phyloP scores from a whole-genome alignment of 53 echinoderm and acorn worm species.

The Apostichopus leukothele region DNA sequence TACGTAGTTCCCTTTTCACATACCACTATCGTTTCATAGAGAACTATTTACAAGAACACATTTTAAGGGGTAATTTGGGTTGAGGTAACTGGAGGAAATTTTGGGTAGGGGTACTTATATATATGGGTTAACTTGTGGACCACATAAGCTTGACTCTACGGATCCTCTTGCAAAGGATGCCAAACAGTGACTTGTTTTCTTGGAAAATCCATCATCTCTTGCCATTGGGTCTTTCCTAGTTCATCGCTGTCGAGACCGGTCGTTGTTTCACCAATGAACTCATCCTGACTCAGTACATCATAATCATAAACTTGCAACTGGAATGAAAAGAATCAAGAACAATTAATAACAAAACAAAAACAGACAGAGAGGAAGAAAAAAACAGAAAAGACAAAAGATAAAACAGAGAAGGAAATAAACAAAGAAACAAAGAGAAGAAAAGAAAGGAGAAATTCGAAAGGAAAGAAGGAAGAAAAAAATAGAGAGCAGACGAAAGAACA shows the following conservation, averaged over 20 bases:
- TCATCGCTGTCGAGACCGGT: conserved; percentile 70
- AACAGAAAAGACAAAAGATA: too few species aligned
- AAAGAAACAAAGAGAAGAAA: neutral
- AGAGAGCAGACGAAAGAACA: neutral
- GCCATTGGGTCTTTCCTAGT: conserved; percentile 81
- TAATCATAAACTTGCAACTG: conserved; percentile 89
- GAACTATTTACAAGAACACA: too few species aligned
- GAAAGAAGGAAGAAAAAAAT: neutral
- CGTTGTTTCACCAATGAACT: conserved; percentile 72
- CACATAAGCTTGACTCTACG: neutral
- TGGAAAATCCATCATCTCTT: conserved; percentile 82
- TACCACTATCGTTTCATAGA: too few species aligned
- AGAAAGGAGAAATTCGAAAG: neutral
- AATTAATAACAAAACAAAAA: too few species aligned
- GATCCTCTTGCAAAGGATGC: conserved; percentile 75
- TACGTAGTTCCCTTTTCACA: too few species aligned
- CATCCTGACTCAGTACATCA: conserved; percentile 87
- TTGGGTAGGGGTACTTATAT: too few species aligned
- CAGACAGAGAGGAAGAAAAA: too few species aligned
- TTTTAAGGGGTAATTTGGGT: too few species aligned
- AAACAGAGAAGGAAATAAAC: too few species aligned
- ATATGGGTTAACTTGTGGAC: too few species aligned
- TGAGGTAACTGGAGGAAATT: too few species aligned
- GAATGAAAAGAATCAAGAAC: neutral
- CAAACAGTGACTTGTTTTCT: conserved; percentile 84